These are phyloP conservation scores for Odontomyia ornata DNA, from an alignment of 2,888 invertebrate species.

Conservation along the genomic window DNA sequence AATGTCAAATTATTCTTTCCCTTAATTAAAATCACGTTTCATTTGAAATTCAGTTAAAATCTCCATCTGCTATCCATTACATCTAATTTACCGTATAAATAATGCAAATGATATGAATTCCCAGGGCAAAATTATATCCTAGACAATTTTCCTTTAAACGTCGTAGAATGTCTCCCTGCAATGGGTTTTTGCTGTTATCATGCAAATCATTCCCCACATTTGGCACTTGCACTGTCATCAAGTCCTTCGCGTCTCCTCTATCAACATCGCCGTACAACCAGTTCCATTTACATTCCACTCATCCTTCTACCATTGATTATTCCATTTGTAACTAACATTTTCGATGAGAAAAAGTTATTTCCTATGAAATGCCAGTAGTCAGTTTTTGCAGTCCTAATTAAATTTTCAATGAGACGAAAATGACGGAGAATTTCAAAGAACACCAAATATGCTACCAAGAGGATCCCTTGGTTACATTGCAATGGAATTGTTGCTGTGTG, in stretches of 20 bases:
- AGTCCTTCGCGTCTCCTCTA: neutral
- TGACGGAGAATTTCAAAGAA: conserved; percentile 16
- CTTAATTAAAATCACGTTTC: conserved; percentile 28
- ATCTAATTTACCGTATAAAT: conserved; percentile 36
- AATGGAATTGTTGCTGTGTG: neutral
- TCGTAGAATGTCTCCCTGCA: neutral
- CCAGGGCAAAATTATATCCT: neutral
- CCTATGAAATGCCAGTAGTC: conserved; percentile 10
- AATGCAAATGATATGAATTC: conserved; percentile 36
- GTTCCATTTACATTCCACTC: neutral
- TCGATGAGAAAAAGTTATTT: conserved; percentile 17
- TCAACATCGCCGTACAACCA: neutral
- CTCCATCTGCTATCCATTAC: conserved; percentile 39
- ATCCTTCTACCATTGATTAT: neutral
- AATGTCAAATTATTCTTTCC: conserved; percentile 9
- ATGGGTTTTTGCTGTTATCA: neutral
- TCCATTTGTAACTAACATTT: neutral
- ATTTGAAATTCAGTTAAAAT: conserved; percentile 33
- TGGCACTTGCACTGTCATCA: neutral
- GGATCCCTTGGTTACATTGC: neutral
- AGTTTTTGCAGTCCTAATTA: conserved; percentile 33
- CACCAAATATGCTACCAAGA: neutral
- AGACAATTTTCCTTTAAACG: neutral
- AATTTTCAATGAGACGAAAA: conserved; percentile 35
- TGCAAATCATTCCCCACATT: neutral